Evolutionary conservation across 2,113 vertebrate genomes (phyloP).

Genomic region (Corapipo altera): DNA sequence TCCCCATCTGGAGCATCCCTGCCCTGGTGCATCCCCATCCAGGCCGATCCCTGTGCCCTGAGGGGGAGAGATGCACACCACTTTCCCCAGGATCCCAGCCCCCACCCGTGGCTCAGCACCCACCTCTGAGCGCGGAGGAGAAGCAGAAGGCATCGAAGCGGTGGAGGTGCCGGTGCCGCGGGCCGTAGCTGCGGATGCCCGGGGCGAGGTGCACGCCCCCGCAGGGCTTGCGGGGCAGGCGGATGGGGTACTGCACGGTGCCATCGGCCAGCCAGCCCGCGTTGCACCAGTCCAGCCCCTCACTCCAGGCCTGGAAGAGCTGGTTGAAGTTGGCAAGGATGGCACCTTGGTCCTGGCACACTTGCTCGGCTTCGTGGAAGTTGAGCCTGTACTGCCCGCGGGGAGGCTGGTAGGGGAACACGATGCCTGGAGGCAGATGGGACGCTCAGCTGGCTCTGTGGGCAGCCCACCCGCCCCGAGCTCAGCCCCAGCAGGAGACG

Average conservation of each 20-base stretch:
- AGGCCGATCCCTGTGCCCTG: background rate
- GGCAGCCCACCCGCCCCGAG: background rate
- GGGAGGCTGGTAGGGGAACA: conserved; percentile 88
- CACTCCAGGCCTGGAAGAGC: conserved; percentile 86
- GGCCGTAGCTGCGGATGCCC: conserved; percentile 87
- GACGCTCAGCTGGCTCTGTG: background rate
- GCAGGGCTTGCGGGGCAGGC: conserved; percentile 74
- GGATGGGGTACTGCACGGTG: conserved; percentile 87
- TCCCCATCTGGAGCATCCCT: background rate
- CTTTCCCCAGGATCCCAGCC: background rate
- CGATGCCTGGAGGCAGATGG: conserved; percentile 77
- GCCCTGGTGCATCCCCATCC: background rate
- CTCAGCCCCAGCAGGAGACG: background rate
- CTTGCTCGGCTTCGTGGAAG: conserved; percentile 80
- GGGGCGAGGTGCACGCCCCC: conserved; percentile 79
- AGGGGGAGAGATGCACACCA: too few relatives aligned
- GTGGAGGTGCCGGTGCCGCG: conserved; percentile 75
- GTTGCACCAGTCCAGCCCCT: conserved; percentile 90
- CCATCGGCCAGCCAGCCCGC: conserved; percentile 88
- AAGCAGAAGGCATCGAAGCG: conserved; percentile 93
- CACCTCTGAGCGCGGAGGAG: conserved; percentile 80
- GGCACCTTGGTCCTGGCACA: conserved; percentile 83
- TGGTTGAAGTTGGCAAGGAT: conserved; percentile 87
- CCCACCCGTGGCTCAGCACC: background rate
- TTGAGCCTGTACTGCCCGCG: conserved; percentile 86